Evolutionary conservation across 2,888 invertebrate genomes (phyloP), one percentile per base, ranked within the genome.

Genomic region (Augiades crinisus): DNA sequence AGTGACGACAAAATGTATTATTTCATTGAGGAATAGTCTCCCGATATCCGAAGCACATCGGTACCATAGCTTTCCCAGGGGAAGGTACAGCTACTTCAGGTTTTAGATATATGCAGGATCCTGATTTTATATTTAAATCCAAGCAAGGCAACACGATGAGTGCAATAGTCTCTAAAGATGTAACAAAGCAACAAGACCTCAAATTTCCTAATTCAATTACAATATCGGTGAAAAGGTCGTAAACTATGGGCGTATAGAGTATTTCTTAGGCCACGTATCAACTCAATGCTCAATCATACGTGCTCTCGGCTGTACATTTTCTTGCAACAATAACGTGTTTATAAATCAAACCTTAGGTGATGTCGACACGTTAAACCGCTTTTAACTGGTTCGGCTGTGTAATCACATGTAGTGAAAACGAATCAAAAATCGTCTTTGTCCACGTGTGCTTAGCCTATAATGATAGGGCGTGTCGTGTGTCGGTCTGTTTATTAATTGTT

Each of bases 311-410:
- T 38, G 22, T 13, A 13, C 21, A 45, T 30, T 45, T 51, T 45
- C 45, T 38, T 45, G 45, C 45, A 45, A 45, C 45, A 45, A 52
- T 45, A 37, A 33, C 45, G 41, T 56, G 54, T 58, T 58, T 56
- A 52, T 58, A 58, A 58, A 56, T 58, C 52, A 43, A 36, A 21
- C 43, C 27, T 44, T 30, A 8, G n/a, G 43, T 44, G 30, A 50
- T 50, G 36, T 51, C 47, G 38, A 44, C 27, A 52, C 45, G 37
- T 37, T 13, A 41, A 62, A 67, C 73, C 62, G 67, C 60, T 58
- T 64, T 22, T 46, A 70, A 70, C 72, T 60, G 63, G 73, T 67
- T 64, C 33, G 13, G 27, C 6, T 8, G 30, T 31, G 45, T 44
- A 55, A 30, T 44, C 44, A 21, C 41, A 44, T 33, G 16, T n/a